phyloP scores from a whole-genome alignment of 1,140 invertebrate genomes.

The Nomia melanderi region DNA sequence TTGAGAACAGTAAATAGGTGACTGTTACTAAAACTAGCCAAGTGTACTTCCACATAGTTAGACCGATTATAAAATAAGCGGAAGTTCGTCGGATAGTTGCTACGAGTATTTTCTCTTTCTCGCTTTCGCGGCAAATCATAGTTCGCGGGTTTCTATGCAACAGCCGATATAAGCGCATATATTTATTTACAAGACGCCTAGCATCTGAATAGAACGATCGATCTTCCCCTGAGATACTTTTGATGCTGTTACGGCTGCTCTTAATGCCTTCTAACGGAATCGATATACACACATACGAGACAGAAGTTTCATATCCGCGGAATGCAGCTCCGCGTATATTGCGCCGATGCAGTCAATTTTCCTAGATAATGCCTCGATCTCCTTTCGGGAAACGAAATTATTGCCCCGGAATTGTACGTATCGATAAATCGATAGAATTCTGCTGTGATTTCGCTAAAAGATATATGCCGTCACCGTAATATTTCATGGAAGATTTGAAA shows the following conservation, averaged over 20 bases:
- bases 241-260: slow-evolving; percentile 12
- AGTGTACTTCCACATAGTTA: neutral
- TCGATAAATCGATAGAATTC: neutral
- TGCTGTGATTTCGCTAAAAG: neutral
- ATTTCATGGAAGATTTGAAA: no score
- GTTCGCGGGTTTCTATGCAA: neutral
- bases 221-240: slow-evolving; percentile 14
- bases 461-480: neutral
- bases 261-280: slow-evolving; percentile 29
- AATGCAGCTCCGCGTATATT: neutral
- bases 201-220: slow-evolving; percentile 6
- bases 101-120: neutral
- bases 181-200: slow-evolving; percentile 10
- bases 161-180: neutral
- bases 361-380: slow-evolving; percentile 28
- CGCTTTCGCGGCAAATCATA: neutral
- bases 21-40: neutral
- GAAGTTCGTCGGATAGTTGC: neutral
- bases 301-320: slow-evolving; percentile 19
- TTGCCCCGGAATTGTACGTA: neutral
- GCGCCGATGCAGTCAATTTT: neutral
- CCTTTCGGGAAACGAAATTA: slow-evolving; percentile 26
- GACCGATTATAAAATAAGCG: neutral
- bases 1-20: neutral
- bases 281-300: slow-evolving; percentile 9